phyloP scores from a whole-genome alignment of 2,888 invertebrate genomes.

The Drosophila acutilabella region DNA sequence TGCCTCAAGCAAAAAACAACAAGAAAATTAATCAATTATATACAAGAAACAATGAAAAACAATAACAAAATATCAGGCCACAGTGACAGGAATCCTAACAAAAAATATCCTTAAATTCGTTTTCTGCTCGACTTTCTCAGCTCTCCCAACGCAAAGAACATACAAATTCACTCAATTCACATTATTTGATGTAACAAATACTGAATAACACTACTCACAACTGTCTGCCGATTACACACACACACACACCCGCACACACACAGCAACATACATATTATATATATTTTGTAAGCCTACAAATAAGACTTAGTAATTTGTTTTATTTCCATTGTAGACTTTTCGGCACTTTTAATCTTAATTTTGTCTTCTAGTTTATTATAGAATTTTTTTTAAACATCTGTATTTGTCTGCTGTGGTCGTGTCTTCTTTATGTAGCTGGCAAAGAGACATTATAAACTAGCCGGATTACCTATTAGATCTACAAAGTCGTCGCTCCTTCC shows the following conservation, averaged over 20 bases:
- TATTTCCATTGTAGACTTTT: not conserved
- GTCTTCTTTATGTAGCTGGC: conserved; percentile 5
- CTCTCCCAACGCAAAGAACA: too few relatives aligned
- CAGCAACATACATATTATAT: too few relatives aligned
- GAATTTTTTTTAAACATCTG: not conserved
- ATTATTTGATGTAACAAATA: too few relatives aligned
- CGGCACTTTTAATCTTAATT: too few relatives aligned
- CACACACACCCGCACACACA: too few relatives aligned
- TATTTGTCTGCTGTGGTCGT: conserved; percentile 14
- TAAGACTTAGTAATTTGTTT: not conserved
- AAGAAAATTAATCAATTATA: conserved; percentile 55
- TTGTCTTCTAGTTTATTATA: not conserved
- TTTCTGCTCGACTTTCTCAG: too few relatives aligned
- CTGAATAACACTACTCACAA: not conserved
- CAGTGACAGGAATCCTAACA: conserved; percentile 3
- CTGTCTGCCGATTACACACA: not conserved
- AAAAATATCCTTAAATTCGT: too few relatives aligned
- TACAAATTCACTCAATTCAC: too few relatives aligned
- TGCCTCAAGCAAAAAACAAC: conserved; percentile 53
- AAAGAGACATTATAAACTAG: conserved; percentile 13
- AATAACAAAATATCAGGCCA: conserved; percentile 22
- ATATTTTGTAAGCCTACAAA: conserved; percentile 4
- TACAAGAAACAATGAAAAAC: conserved; percentile 16
- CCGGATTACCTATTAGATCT: conserved; percentile 40
- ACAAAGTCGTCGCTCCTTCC: conserved; percentile 2